Evolutionary conservation across 2,888 invertebrate genomes (phyloP).

Genomic region (Quadroppia sp.): DNA sequence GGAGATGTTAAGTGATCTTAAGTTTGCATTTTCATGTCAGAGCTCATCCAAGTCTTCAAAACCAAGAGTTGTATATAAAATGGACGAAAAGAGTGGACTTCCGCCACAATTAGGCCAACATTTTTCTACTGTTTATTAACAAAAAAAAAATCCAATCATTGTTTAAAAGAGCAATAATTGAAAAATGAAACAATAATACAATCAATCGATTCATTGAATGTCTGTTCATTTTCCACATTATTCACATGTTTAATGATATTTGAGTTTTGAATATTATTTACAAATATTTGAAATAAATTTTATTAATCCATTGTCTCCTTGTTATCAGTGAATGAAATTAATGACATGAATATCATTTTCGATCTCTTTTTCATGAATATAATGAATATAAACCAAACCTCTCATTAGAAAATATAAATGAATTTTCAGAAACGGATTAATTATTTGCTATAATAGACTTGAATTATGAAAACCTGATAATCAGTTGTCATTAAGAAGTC

Average conservation of each 20-base stretch:
- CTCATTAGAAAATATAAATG: too few relatives aligned
- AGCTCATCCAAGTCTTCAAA: conserved; percentile 46
- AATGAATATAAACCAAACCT: too few relatives aligned
- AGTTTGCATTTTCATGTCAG: conserved; percentile 47
- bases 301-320: too few relatives aligned
- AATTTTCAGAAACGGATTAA: too few relatives aligned
- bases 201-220: neutral
- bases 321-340: too few relatives aligned
- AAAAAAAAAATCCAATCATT: neutral
- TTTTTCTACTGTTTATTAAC: conserved; percentile 35
- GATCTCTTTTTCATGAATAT: too few relatives aligned
- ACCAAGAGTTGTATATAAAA: neutral
- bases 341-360: too few relatives aligned
- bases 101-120: conserved; percentile 30
- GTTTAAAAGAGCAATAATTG: conserved; percentile 14
- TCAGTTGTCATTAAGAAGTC: too few relatives aligned
- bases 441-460: too few relatives aligned
- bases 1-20: conserved; percentile 46
- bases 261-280: too few relatives aligned
- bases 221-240: neutral
- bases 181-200: neutral
- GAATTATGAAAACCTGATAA: too few relatives aligned
- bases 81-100: conserved; percentile 9
- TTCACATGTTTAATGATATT: neutral
- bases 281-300: too few relatives aligned